Percentiles rank a stretch among this genome's conserved stretches.
Evolutionary conservation across 2,888 invertebrate genomes (phyloP).

Genomic region (Calameuta filiformis): DNA sequence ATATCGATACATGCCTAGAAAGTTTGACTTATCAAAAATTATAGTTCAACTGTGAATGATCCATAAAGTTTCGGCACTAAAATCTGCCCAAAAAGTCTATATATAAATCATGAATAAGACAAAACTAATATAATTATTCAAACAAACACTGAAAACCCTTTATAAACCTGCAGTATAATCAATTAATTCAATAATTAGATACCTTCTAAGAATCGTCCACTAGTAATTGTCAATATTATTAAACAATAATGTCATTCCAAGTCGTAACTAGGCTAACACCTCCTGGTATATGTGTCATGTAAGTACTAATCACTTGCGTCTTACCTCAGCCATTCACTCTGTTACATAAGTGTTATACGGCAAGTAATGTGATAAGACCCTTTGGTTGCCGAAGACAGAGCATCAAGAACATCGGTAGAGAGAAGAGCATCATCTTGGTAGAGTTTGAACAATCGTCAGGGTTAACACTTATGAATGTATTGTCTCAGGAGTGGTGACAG

Average conservation of each 20-base stretch:
- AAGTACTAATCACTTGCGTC: not conserved
- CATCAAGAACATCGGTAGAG: not conserved
- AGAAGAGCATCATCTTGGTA: not conserved
- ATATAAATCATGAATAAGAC: not conserved
- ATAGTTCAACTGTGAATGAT: not conserved
- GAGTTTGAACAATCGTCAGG: not conserved
- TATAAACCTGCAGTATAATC: not conserved
- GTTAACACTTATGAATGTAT: slow-evolving; percentile 23
- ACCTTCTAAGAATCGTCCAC: not conserved
- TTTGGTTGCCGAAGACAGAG: not conserved
- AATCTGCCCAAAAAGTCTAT: not conserved
- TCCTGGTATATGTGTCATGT: not conserved
- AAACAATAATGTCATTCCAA: too few relatives aligned
- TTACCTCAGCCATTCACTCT: not conserved
- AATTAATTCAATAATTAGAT: not conserved
- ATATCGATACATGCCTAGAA: not conserved
- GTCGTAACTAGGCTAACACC: not conserved
- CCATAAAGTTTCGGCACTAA: not conserved
- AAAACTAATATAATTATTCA: not conserved
- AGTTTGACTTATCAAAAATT: not conserved
- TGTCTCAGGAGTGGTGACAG: slow-evolving; percentile 38
- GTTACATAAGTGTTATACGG: not conserved
- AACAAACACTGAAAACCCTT: not conserved
- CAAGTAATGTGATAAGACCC: not conserved
- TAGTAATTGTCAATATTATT: too few relatives aligned